Conservation (phyloP, 1,140 invertebrate species). For the Lucilia cuprina region DNA sequence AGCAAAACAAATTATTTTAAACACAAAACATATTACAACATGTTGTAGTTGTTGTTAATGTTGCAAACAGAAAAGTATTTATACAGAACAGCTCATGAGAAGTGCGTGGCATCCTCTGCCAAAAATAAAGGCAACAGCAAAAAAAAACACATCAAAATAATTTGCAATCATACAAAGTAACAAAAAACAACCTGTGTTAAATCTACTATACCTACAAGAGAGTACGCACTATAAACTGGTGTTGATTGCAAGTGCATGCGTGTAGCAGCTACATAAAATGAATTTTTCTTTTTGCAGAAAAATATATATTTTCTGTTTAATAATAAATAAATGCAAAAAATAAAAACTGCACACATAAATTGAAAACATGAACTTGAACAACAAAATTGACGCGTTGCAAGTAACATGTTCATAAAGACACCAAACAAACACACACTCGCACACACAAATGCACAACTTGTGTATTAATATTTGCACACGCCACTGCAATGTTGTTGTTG, state of each 20-base stretch:
- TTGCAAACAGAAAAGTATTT: neutral
- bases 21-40: neutral
- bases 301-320: neutral
- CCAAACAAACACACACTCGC: neutral
- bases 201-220: neutral
- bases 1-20: neutral
- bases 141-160: neutral
- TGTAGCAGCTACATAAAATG: neutral
- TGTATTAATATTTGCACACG: constrained; percentile 4
- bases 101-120: neutral
- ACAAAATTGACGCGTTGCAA: constrained; percentile 28
- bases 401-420: neutral
- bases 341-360: neutral
- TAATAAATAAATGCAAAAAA: constrained; percentile 19
- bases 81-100: neutral
- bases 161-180: neutral
- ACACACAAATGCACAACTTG: neutral
- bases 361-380: constrained; percentile 33
- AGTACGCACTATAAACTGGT: neutral
- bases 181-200: neutral
- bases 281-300: neutral
- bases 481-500: neutral
- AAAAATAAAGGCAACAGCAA: neutral
- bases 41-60: neutral
- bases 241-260: neutral